phyloP scores from a whole-genome alignment of 2,113 vertebrate genomes.

The Xenotilapia flavipinnis region DNA sequence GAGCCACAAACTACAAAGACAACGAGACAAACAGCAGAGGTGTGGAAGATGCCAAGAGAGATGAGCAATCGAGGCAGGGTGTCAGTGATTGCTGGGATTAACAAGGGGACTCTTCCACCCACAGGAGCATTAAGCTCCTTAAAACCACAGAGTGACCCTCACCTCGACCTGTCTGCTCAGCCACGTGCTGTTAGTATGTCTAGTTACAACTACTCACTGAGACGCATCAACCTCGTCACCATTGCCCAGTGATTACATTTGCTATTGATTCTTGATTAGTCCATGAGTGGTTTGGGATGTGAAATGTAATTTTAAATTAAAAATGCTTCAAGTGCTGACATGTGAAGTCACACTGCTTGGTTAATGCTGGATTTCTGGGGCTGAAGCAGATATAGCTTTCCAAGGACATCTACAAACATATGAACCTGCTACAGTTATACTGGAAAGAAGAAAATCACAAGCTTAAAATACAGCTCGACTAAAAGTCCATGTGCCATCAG shows the following conservation, averaged over 20 bases:
- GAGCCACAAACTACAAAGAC: background rate
- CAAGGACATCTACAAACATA: background rate
- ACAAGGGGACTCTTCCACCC: background rate
- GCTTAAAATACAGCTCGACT: background rate
- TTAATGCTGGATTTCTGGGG: background rate
- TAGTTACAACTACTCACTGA: background rate
- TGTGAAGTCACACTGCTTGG: background rate
- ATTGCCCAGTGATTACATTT: background rate
- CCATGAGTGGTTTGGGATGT: background rate
- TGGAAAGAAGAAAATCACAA: background rate
- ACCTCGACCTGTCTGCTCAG: background rate
- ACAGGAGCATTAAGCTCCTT: constrained; percentile 1
- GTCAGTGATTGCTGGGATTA: constrained; percentile 30
- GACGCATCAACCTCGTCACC: background rate
- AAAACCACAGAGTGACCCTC: constrained; percentile 3
- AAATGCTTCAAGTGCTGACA: background rate
- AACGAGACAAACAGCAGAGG: background rate
- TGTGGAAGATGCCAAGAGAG: background rate
- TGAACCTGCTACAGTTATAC: background rate
- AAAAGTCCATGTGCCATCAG: background rate
- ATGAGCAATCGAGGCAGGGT: background rate
- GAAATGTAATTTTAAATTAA: background rate
- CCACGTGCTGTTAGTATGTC: background rate
- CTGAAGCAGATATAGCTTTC: background rate
- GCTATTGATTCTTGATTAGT: background rate